Evolutionary conservation across 2,888 invertebrate species (phyloP), one percentile per base, ranked within the genome.

Genomic region (Uloborus plumipes): DNA sequence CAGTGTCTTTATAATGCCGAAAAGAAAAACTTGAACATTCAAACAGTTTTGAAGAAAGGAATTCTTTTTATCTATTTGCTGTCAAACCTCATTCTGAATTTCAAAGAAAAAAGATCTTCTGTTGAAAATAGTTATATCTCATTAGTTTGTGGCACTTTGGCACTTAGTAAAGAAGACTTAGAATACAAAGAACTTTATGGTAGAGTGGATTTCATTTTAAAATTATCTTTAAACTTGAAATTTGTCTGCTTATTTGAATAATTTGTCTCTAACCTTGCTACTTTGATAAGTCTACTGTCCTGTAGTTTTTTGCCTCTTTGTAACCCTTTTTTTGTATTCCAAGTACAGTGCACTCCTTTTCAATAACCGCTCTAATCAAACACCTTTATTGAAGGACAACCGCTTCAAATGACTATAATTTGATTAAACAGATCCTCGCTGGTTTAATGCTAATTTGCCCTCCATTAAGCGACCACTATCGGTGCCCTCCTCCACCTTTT

Each of bases 111-210:
- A 18, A 62, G 82, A 53, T 49, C 51, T 16, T 49, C 47, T 49
- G 64, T 64, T 62, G 76, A 82, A 47, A 50, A 82, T 62, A 47
- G 22, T 59, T 82, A 82, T 31, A 65, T 82, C n/a, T 76, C 58
- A 15, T 71, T 76, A 49, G 47, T 82, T 49, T 22, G 74, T 49
- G 53, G 49, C 20, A 55, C 72, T 26, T 20, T 76, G 14, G 65
- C 47, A 31, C 20, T 76, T 0, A 71, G 61, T 39, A 82, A 76
- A 76, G 82, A 82, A 71, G 67, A 76, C 66, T 16, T 59, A 16
- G 15, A 31, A n/a, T 72, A 66, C 26, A 82, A 65, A 67, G 71
- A 72, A 15, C 66, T 76, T 49, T 39, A 62, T 66, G 82, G 82
- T 82, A 72, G 72, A 7, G 62, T 20, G 58, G 7, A 39, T 49